Evolutionary conservation across 2,113 vertebrate genomes (phyloP).

Genomic region (Dasyurus viverrinus): DNA sequence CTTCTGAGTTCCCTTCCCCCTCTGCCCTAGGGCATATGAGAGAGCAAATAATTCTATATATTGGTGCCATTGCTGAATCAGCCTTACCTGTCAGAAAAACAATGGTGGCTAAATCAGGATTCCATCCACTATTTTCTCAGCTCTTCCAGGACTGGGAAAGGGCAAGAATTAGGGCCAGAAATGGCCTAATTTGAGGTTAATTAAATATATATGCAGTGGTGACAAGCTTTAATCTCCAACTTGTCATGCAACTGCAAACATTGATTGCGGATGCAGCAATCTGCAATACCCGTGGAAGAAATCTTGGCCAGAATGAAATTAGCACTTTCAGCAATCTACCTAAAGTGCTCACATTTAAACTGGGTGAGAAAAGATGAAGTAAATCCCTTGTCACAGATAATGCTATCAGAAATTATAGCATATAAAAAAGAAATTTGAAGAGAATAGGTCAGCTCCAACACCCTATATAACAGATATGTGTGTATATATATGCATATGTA

Average conservation of each 20-base stretch:
- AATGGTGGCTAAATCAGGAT: background rate
- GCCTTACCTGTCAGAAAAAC: background rate
- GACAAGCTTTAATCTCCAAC: constrained; percentile 81
- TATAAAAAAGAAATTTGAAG: background rate
- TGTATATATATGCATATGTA: background rate
- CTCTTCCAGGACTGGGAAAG: constrained; percentile 35
- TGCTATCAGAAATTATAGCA: constrained; percentile 12
- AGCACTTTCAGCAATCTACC: constrained; percentile 40
- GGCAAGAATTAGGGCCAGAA: constrained; percentile 53
- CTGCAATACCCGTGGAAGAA: constrained; percentile 66
- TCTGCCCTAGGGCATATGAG: background rate
- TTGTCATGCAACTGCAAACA: constrained; percentile 78
- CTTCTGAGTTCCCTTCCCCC: background rate
- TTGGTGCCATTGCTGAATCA: background rate
- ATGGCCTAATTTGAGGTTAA: constrained; percentile 79
- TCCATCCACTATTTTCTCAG: constrained; percentile 2
- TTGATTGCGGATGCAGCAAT: constrained; percentile 71
- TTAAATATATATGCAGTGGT: constrained; percentile 79
- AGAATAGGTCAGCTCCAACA: background rate
- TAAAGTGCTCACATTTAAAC: background rate
- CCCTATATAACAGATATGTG: background rate
- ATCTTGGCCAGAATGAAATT: constrained; percentile 76
- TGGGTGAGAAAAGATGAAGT: background rate
- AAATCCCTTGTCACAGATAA: constrained; percentile 22
- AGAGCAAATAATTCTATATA: background rate